Evolutionary conservation across 2,113 vertebrate genomes (phyloP), one percentile per base, ranked within the genome.

Genomic region (Holacanthus passer): DNA sequence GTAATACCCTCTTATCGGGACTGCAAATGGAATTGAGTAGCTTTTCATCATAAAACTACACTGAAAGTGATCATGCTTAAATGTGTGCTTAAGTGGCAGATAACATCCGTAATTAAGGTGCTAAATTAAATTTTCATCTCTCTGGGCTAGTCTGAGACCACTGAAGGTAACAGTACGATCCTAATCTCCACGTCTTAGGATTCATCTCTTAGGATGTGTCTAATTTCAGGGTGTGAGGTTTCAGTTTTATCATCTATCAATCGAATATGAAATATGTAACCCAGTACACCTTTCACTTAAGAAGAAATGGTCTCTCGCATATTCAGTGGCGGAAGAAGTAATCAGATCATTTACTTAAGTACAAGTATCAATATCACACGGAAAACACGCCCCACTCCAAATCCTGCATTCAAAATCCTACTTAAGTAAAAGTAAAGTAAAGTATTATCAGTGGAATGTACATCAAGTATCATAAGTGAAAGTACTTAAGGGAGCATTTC

Each of bases 71-170:
- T 94, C 92, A 91, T 89, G 93, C 93, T 86, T 94, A 92, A 93
- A 94, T 91, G 83, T 94, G 88, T 84, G 90, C 87, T 82, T 93
- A 91, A 93, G 90, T 88, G 83, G 74, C 86, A 88, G 94, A 95
- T 95, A 95, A 87, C 86, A 94, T 94, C 95, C 85, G 88, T 90
- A 95, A 95, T 95, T 95, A 94, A 92, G 90, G 89, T 88, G 90
- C 83, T 89, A 94, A 95, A 95, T 95, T 94, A 92, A 94, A 94
- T 94, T 89, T 92, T 92, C 90, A 88, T 93, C 90, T 93, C 90
- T 93, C 87, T 64, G 87, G 94, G 91, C 90, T 87, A 92, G 88
- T 89, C 71, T 75, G 90, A 90, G 88, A 93, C 93, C 93, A 93
- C 84, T 90, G 91, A 94, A 93, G 93, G 93, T 93, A 91, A 79